Percentiles rank a stretch among this genome's conserved stretches.
These are phyloP conservation scores for Lobophora halterata DNA, from an alignment of 2,888 invertebrate species.

Conservation along the genomic window DNA sequence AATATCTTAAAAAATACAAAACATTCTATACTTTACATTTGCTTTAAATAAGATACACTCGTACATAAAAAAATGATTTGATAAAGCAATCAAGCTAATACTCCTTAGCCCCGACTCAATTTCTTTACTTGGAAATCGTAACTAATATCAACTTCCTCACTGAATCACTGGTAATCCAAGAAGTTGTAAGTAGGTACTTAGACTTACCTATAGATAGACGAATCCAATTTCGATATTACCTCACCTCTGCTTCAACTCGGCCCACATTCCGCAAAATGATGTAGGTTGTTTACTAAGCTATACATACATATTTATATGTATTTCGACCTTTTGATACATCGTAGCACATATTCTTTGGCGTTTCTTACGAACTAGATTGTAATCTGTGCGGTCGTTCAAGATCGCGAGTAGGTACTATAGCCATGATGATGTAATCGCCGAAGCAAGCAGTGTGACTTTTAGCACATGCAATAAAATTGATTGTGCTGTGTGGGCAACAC, in stretches of 20 bases:
- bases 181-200: too few species aligned
- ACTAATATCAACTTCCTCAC: too few species aligned
- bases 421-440: conserved; percentile 32
- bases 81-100: too few species aligned
- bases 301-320: neutral
- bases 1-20: too few species aligned
- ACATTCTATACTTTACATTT: too few species aligned
- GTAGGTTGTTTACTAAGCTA: conserved; percentile 3
- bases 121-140: too few species aligned
- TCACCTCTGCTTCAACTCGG: too few species aligned
- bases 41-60: too few species aligned
- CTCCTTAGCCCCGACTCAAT: too few species aligned
- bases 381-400: conserved; percentile 21
- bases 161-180: too few species aligned
- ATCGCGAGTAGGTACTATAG: conserved; percentile 25
- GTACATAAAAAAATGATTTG: too few species aligned
- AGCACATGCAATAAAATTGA: conserved; percentile 28
- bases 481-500: conserved; percentile 18
- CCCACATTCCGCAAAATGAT: conserved; percentile 3
- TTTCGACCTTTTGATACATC: conserved; percentile 12
- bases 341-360: conserved; percentile 10
- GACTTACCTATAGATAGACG: neutral
- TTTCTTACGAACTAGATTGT: conserved; percentile 8
- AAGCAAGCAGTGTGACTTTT: conserved; percentile 30
- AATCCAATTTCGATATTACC: conserved; percentile 14